These are phyloP conservation scores for Anastrepha obliqua DNA, from an alignment of 1,140 invertebrate genomes.

Conservation along the genomic window DNA sequence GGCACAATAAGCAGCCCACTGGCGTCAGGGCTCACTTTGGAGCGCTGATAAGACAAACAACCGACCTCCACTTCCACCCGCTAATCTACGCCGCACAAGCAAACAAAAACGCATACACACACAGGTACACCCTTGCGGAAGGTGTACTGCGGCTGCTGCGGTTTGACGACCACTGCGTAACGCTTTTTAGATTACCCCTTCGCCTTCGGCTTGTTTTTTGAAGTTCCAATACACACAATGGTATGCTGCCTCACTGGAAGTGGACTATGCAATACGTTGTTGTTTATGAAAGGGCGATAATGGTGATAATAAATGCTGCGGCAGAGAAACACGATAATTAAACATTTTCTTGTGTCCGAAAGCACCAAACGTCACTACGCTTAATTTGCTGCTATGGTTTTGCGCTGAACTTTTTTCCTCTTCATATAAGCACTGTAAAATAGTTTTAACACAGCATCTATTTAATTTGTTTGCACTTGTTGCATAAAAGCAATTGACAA, in stretches of 20 bases:
- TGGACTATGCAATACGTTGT: not conserved
- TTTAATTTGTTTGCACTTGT: not conserved
- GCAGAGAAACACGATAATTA: slow-evolving; percentile 12
- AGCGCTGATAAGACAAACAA: slow-evolving; percentile 32
- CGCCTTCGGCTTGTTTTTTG: not conserved
- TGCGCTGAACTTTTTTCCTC: slow-evolving; percentile 11
- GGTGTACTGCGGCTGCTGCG: slow-evolving; percentile 12
- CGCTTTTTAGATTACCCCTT: not conserved
- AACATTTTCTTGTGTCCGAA: slow-evolving; percentile 39
- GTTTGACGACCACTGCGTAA: not conserved
- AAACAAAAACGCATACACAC: not conserved
- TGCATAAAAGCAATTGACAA: not conserved
- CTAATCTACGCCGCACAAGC: not conserved
- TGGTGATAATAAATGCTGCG: slow-evolving; percentile 11
- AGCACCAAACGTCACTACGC: slow-evolving; percentile 29
- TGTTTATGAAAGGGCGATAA: not conserved
- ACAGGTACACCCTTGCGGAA: slow-evolving; percentile 2
- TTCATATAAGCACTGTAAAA: not conserved
- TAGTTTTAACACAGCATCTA: not conserved
- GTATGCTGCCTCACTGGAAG: not conserved
- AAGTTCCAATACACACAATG: slow-evolving; percentile 9
- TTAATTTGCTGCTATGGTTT: not conserved
- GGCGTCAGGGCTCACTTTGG: not conserved
- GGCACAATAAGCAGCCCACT: not conserved
- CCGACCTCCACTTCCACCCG: slow-evolving; percentile 21